Base-by-base conservation (phyloP, 2,113 vertebrate species). In the Romanogobio albipinnatus region DNA sequence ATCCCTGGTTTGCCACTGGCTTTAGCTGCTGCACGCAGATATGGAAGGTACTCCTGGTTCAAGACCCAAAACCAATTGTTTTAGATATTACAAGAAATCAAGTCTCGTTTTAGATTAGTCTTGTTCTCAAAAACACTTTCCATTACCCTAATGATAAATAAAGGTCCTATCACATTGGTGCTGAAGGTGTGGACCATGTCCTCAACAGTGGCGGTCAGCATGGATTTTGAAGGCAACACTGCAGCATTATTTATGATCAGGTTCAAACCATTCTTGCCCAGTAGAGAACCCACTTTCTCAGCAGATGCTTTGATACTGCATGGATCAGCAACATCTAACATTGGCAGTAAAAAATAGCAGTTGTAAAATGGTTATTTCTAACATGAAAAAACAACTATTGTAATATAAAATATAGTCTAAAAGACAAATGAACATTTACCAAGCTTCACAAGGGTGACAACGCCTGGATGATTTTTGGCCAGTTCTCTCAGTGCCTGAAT, bases 171-270 rank as follows among this genome's bases (percentile, higher is more conserved):
- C 0, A 92, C 86, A 8, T 93, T 94, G 84, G 91, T 93, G 77
- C 91, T 90, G 43, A 93, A 93, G 0, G 82, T 36, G n/a, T 84
- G 86, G 66, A 93, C 91, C 92, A 94, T 94, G 3, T 92, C 91
- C 83, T 95, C 92, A 1, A 88, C 75, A 4, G 53, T 77, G 33
- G 53, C 0, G 19, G 1, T 77, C 51, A 39, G 6, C 75, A 77
- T 77, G 80, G 0, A 75, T 93, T 80, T 88, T 0, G 78, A 59
- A 26, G 81, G 53, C 0, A 91, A 83, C 79, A 93, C 84, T 56
- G 84, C 94, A 0, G 94, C 92, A 0, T 95, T 95, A 93, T 95
- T 95, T 49, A 95, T 92, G 73, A 95, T 91, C 89, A 94, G 92
- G 89, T 94, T 94, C 78, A 96, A 90, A 1, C 93, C 93, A 47